A percentile compares a stretch with the other conserved stretches of the same genome.
Evolutionary conservation across 2,113 vertebrate genomes (phyloP).

Genomic region (Geothlypis trichas): DNA sequence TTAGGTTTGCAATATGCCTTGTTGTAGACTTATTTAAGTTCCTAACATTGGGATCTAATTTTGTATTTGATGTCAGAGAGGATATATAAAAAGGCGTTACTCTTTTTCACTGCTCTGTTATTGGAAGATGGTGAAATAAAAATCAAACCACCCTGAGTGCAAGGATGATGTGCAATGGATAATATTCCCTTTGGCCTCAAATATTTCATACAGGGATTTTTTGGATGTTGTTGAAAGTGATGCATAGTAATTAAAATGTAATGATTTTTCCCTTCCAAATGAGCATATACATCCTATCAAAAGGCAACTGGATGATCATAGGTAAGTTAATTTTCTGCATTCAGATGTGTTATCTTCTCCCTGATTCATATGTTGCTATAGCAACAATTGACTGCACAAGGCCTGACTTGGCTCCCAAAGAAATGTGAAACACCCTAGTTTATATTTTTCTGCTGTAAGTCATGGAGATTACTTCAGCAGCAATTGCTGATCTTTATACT

Average conservation of each 20-base stretch:
- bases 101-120: neutral
- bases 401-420: constrained; percentile 56
- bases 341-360: constrained; percentile 52
- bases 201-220: neutral
- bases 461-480: neutral
- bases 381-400: constrained; percentile 64
- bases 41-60: constrained; percentile 15
- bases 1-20: neutral
- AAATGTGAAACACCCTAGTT: constrained; percentile 30
- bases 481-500: neutral
- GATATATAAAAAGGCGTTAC: neutral
- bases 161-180: neutral
- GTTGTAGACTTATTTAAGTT: constrained; percentile 45
- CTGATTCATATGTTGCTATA: constrained; percentile 52
- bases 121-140: constrained; percentile 22
- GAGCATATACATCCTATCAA: constrained; percentile 1
- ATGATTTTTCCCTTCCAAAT: neutral
- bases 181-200: neutral
- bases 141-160: neutral
- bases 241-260: constrained; percentile 39
- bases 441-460: constrained; percentile 41
- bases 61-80: neutral
- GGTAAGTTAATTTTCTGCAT: constrained; percentile 52
- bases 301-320: constrained; percentile 25
- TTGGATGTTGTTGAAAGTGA: neutral